Conservation (phyloP, 2,888 invertebrate genomes). For the Amaurobius ferox region DNA sequence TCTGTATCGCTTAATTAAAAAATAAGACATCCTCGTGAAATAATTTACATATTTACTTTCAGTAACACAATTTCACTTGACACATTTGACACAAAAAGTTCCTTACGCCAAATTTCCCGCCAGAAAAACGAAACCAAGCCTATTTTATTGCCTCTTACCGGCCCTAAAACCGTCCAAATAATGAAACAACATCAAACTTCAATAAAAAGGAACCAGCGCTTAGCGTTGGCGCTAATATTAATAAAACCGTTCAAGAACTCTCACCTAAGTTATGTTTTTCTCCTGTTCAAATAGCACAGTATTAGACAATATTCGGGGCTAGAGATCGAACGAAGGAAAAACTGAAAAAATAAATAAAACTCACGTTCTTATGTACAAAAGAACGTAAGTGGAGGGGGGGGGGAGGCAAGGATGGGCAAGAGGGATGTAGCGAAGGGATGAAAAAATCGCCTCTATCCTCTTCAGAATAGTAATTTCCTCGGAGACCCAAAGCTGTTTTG, state of each 20-base stretch:
- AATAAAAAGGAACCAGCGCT: neutral
- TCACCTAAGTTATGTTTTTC: slow-evolving; percentile 17
- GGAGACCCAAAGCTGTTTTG: slow-evolving; percentile 67
- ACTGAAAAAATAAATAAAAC: slow-evolving; percentile 17
- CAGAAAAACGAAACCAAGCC: too few relatives aligned
- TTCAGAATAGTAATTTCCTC: slow-evolving; percentile 70
- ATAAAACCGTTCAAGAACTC: slow-evolving; percentile 1
- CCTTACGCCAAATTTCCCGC: too few relatives aligned
- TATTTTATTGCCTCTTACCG: too few relatives aligned
- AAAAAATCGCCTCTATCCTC: slow-evolving; percentile 48
- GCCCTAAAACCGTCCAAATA: neutral
- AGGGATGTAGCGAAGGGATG: neutral
- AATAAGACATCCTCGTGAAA: too few relatives aligned
- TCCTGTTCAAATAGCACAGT: slow-evolving; percentile 33
- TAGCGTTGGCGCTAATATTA: slow-evolving; percentile 6
- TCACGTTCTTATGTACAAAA: slow-evolving; percentile 23
- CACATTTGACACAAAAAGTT: too few relatives aligned
- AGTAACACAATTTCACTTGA: too few relatives aligned
- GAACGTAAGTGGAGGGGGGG: slow-evolving; percentile 22
- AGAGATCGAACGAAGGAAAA: slow-evolving; percentile 3
- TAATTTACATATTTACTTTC: too few relatives aligned
- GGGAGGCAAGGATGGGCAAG: neutral
- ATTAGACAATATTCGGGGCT: slow-evolving; percentile 16
- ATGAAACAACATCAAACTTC: neutral
- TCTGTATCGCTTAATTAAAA: too few relatives aligned